Evolutionary conservation across 2,888 invertebrate species (phyloP).

Genomic region (Frankliniella fusca): DNA sequence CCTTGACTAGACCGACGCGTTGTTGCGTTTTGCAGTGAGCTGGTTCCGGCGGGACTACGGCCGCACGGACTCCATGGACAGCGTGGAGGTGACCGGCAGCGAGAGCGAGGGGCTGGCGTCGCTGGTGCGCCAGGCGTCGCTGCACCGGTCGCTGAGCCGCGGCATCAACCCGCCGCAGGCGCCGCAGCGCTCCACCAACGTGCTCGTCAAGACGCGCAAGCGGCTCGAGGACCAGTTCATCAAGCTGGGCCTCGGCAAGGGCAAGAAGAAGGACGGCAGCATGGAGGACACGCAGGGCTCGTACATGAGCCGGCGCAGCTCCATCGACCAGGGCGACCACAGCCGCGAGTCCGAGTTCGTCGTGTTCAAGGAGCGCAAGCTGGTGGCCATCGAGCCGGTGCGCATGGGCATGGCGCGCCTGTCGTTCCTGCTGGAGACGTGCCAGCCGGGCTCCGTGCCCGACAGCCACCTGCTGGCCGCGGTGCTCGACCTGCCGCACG

Average conservation of each 20-base stretch:
- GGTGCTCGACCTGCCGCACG: constrained; percentile 88
- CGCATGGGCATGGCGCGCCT: constrained; percentile 87
- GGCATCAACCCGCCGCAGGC: neutral
- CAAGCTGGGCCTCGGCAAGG: constrained; percentile 71
- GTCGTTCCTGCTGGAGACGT: constrained; percentile 89
- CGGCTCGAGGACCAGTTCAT: constrained; percentile 86
- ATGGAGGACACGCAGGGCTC: constrained; percentile 78
- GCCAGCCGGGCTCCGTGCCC: constrained; percentile 92
- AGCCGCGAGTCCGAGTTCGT: constrained; percentile 83
- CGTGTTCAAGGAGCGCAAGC: constrained; percentile 76
- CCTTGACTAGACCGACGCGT: neutral
- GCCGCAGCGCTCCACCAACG: constrained; percentile 45
- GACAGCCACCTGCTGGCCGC: constrained; percentile 95
- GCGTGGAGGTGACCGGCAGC: constrained; percentile 39
- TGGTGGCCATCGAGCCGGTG: constrained; percentile 73
- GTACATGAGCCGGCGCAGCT: constrained; percentile 74
- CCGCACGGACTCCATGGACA: constrained; percentile 52
- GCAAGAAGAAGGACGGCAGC: constrained; percentile 84
- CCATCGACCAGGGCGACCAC: constrained; percentile 73
- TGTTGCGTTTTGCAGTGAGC: constrained; percentile 48
- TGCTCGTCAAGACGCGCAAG: constrained; percentile 72
- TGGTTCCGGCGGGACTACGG: constrained; percentile 57
- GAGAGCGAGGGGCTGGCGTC: neutral
- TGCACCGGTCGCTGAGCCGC: constrained; percentile 18
- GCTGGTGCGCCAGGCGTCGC: constrained; percentile 5